Conservation (phyloP, 2,797 vertebrate genomes). For the Muscicapa comitata region DNA sequence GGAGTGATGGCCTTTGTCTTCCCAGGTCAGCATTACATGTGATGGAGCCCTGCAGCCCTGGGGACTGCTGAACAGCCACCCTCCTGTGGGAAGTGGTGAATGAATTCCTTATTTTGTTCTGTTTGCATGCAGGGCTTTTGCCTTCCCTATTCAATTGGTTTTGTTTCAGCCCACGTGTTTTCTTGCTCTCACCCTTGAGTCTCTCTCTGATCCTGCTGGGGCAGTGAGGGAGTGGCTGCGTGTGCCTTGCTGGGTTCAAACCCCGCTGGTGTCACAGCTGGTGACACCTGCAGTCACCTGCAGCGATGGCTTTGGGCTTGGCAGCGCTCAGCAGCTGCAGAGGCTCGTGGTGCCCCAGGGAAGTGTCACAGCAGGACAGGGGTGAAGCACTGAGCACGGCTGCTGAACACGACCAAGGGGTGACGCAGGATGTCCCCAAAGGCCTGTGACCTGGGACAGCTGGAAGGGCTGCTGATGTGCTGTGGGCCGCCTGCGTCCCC, state of each 20-base stretch:
- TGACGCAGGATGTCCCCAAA: background rate
- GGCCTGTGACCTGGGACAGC: background rate
- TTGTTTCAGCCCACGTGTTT: no score
- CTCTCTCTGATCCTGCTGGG: background rate
- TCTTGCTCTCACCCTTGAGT: no score
- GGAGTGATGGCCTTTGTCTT: background rate
- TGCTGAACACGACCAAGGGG: background rate
- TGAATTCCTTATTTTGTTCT: background rate
- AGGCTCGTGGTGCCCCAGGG: background rate
- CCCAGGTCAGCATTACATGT: background rate
- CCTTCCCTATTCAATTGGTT: no score
- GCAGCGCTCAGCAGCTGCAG: background rate
- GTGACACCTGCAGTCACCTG: background rate
- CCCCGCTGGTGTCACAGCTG: accelerated
- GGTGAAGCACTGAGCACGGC: background rate
- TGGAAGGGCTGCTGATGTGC: background rate
- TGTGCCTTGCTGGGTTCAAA: background rate
- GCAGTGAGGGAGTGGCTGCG: background rate
- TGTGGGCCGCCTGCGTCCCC: background rate
- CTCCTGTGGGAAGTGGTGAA: background rate
- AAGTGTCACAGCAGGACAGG: background rate
- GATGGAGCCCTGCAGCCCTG: background rate
- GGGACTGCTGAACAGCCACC: background rate
- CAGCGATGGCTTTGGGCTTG: background rate
- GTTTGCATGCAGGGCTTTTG: no score